Conservation (phyloP, 35 echinoderm and acorn worm genomes). For the Acanthaster planci region DNA sequence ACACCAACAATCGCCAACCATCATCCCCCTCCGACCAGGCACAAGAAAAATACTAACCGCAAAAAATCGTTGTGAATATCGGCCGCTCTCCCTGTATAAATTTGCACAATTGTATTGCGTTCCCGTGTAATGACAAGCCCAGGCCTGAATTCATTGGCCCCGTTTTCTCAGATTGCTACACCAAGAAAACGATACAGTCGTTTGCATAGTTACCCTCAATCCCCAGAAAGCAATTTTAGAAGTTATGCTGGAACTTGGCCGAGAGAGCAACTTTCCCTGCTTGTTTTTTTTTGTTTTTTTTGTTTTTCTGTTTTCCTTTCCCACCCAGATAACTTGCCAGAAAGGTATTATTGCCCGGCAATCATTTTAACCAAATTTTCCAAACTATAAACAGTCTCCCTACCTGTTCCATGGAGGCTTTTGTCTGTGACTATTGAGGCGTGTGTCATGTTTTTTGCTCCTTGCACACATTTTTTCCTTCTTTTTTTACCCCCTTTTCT, state of each 20-base stretch:
- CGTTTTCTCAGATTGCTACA: constrained; percentile 21
- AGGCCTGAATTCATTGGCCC: constrained; percentile 26
- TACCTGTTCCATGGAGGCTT: not conserved
- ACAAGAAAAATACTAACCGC: constrained; percentile 6
- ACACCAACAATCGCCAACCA: constrained; percentile 20
- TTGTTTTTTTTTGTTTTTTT: too few relatives aligned
- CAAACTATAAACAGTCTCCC: not conserved
- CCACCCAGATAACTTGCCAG: not conserved
- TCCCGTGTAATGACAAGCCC: constrained; percentile 20
- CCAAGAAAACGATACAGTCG: constrained; percentile 23
- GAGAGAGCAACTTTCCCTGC: not conserved
- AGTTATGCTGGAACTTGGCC: constrained; percentile 6
- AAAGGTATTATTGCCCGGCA: not conserved
- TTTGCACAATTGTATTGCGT: constrained; percentile 33
- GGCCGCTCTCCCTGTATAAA: constrained; percentile 24
- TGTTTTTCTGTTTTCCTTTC: not conserved
- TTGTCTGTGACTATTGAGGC: constrained; percentile 6
- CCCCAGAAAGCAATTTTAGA: constrained; percentile 17
- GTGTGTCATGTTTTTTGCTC: not conserved
- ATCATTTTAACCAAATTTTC: constrained; percentile 25
- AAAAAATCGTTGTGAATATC: constrained; percentile 27
- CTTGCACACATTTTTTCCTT: not conserved
- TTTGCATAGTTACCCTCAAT: constrained; percentile 31
- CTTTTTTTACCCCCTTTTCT: not conserved
- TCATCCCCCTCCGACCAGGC: not conserved